Conservation (phyloP, 2,888 invertebrate species). For the Heteropelma amictum region DNA sequence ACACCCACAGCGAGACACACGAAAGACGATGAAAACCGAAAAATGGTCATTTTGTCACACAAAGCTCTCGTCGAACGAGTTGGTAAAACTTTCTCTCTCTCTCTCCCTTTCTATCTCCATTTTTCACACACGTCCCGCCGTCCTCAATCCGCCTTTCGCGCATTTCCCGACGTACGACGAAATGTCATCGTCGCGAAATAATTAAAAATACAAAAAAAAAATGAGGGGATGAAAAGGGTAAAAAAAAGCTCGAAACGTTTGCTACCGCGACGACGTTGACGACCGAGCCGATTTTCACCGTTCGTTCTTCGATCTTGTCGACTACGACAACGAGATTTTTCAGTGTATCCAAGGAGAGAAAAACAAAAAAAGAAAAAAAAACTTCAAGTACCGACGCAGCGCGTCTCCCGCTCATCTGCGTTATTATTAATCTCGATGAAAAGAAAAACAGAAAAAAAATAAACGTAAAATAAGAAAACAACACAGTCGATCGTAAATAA, state of each 20-base stretch:
- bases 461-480: not conserved
- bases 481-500: conserved; percentile 10
- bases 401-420: conserved; percentile 43
- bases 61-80: conserved; percentile 47
- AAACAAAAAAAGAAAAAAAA: too few relatives aligned
- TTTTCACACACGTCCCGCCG: not conserved
- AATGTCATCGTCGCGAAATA: conserved; percentile 27
- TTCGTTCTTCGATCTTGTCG: conserved; percentile 42
- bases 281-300: conserved; percentile 28
- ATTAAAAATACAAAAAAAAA: conserved; percentile 6
- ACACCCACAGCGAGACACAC: too few relatives aligned
- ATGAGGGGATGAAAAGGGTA: too few relatives aligned
- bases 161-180: not conserved
- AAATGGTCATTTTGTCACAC: conserved; percentile 45
- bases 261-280: conserved; percentile 14
- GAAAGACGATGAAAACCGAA: not conserved
- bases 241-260: not conserved
- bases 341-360: too few relatives aligned
- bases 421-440: conserved; percentile 11
- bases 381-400: conserved; percentile 50
- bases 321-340: conserved; percentile 54
- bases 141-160: conserved; percentile 13
- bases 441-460: not conserved
- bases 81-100: conserved; percentile 35
- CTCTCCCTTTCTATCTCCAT: conserved; percentile 14